Evolutionary conservation across 2,888 invertebrate species (phyloP).

Genomic region (Odontothrips loti): DNA sequence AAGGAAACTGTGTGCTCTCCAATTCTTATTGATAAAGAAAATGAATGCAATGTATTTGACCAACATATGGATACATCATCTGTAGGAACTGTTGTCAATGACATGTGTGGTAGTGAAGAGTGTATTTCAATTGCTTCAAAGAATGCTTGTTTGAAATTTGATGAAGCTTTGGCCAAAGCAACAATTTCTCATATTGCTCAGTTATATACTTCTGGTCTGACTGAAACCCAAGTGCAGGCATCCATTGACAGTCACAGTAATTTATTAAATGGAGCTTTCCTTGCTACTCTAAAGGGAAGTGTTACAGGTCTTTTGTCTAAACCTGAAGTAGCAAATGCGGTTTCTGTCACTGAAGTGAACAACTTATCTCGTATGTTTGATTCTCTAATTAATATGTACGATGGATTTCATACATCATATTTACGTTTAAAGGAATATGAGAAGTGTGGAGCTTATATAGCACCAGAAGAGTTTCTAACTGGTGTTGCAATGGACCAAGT

Average conservation of each 20-base stretch:
- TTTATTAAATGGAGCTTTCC: neutral
- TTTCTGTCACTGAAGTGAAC: neutral
- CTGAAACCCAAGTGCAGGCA: neutral
- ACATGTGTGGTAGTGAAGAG: too few relatives aligned
- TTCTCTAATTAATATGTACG: neutral
- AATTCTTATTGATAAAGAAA: neutral
- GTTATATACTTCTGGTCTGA: neutral
- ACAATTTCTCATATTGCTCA: neutral
- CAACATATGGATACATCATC: neutral
- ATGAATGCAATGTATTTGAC: neutral
- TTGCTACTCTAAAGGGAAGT: neutral
- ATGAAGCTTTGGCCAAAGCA: neutral
- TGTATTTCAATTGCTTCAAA: neutral
- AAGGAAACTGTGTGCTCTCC: neutral
- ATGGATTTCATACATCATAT: neutral
- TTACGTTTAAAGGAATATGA: neutral
- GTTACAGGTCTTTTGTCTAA: too few relatives aligned
- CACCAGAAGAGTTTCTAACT: neutral
- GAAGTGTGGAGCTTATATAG: neutral
- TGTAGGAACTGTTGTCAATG: neutral
- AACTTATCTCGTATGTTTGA: neutral
- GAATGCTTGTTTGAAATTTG: neutral
- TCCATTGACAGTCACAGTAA: neutral
- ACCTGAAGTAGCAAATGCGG: neutral
- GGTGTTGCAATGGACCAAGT: neutral